Conservation (phyloP, 2,113 vertebrate species). For the Tachycineta bicolor region DNA sequence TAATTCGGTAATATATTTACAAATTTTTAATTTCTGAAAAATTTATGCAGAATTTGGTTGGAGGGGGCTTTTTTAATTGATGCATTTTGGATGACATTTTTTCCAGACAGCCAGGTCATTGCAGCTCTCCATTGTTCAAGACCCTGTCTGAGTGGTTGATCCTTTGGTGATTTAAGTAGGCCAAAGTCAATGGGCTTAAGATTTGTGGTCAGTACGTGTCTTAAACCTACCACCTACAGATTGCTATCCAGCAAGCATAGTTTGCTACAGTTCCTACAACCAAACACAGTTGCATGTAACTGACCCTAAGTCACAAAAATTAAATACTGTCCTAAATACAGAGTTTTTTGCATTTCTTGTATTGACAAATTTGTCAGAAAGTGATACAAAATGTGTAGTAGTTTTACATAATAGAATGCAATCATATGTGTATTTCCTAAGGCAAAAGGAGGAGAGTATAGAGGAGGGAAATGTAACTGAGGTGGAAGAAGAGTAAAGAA, state of each 20-base stretch:
- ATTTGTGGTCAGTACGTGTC: not conserved
- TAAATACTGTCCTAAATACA: not conserved
- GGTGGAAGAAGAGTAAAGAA: not conserved
- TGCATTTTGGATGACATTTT: not conserved
- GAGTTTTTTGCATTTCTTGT: not conserved
- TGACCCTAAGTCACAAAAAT: not conserved
- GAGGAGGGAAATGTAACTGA: not conserved
- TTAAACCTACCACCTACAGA: not conserved
- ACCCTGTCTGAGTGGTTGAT: not conserved
- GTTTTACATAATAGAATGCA: not conserved
- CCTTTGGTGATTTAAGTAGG: not conserved
- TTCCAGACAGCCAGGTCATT: not conserved
- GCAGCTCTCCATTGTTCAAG: not conserved
- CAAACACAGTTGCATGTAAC: not conserved
- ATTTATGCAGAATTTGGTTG: not conserved
- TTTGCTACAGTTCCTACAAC: not conserved
- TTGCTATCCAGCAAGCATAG: not conserved
- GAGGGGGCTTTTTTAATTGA: not conserved
- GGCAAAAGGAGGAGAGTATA: not conserved
- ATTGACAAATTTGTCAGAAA: not conserved
- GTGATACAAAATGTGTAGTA: not conserved
- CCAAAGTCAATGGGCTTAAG: not conserved
- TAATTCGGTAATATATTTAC: not conserved
- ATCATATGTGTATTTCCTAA: not conserved
- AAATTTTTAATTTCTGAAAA: not conserved